phyloP scores from a whole-genome alignment of 2,113 vertebrate genomes.

The Hydrochoerus hydrochaeris region DNA sequence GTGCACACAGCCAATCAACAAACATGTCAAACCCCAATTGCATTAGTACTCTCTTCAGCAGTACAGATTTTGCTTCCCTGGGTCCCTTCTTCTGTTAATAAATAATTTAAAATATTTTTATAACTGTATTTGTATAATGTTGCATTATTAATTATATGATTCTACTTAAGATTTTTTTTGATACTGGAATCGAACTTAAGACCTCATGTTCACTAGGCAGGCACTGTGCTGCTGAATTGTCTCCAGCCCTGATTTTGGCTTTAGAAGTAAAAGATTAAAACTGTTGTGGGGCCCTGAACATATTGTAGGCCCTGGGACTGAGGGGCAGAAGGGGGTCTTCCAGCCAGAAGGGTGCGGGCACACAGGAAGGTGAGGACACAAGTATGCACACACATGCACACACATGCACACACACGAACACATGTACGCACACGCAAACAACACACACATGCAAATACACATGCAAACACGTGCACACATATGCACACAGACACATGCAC shows the following conservation, averaged over 20 bases:
- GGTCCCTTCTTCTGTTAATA: background rate
- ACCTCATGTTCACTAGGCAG: no score
- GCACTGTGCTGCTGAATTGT: no score
- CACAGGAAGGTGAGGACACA: background rate
- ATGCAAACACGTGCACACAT: rapidly evolving
- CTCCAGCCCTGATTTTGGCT: background rate
- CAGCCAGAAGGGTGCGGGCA: background rate
- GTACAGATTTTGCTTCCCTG: rapidly evolving
- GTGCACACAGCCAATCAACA: rapidly evolving
- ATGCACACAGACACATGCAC: rapidly evolving
- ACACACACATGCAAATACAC: no score
- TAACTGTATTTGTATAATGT: background rate
- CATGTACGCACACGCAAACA: no score
- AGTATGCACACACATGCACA: background rate
- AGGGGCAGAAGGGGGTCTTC: no score
- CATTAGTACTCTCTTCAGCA: rapidly evolving
- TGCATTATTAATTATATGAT: background rate
- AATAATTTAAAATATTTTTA: background rate
- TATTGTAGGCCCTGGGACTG: background rate
- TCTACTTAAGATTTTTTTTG: no score
- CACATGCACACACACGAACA: rapidly evolving
- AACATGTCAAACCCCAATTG: rapidly evolving
- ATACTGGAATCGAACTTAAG: no score
- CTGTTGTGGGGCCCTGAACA: background rate
- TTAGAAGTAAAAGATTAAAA: background rate